Conservation (phyloP, 2,113 vertebrate species). For the Hydrochoerus hydrochaeris region DNA sequence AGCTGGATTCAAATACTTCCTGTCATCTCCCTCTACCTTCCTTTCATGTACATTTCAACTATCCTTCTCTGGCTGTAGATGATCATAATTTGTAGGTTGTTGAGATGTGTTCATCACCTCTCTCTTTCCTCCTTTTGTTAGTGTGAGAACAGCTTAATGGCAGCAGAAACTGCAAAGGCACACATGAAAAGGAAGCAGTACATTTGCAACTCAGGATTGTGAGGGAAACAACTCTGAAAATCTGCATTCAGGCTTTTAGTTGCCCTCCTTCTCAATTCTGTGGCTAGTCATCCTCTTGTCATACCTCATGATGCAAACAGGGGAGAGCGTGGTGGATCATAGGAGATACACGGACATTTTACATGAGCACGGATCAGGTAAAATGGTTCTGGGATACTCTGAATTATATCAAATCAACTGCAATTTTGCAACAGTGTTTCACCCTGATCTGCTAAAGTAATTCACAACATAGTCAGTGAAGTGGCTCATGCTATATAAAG, state of each 20-base stretch:
- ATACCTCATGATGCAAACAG: neutral
- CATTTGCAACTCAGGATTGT: neutral
- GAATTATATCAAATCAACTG: neutral
- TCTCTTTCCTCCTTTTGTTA: neutral
- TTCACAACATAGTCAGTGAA: conserved; percentile 29
- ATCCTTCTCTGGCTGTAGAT: neutral
- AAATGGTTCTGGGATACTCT: neutral
- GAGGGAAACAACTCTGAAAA: neutral
- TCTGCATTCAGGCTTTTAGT: neutral
- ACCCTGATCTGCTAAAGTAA: neutral
- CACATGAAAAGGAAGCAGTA: neutral
- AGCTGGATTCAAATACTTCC: neutral
- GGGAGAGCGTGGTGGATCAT: neutral
- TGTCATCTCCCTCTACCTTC: neutral
- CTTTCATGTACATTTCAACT: neutral
- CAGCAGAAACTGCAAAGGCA: conserved; percentile 47
- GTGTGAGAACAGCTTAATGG: conserved; percentile 10
- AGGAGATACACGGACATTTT: neutral
- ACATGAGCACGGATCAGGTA: neutral
- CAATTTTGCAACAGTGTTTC: neutral
- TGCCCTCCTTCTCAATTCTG: neutral
- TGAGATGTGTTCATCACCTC: neutral
- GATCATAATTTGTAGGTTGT: neutral
- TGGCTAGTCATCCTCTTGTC: neutral
- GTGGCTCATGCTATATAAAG: neutral